These are phyloP conservation scores for Trichopria drosophilae DNA, from an alignment of 2,888 invertebrate genomes.

Conservation along the genomic window DNA sequence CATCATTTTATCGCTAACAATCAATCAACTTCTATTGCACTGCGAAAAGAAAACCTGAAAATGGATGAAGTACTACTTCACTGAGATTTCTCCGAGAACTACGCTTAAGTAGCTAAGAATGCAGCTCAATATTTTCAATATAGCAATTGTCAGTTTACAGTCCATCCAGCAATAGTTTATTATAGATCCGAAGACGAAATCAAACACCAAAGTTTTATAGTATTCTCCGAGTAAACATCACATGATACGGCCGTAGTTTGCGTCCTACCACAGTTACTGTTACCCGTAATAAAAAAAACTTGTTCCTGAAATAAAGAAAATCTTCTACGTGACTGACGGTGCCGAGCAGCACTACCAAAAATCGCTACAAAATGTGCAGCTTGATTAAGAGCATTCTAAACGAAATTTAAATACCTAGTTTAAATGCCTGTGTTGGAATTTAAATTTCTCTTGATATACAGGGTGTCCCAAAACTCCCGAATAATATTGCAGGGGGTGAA, in stretches of 20 bases:
- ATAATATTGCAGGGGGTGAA: too few species aligned
- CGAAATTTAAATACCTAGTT: too few species aligned
- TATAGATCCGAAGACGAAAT: constrained; percentile 20
- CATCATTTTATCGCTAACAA: constrained; percentile 17
- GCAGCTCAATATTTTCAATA: constrained; percentile 32
- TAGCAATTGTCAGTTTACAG: constrained; percentile 30
- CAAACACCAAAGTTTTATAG: constrained; percentile 23
- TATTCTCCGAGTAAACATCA: constrained; percentile 26
- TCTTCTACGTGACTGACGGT: too few species aligned
- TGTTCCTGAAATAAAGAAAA: too few species aligned
- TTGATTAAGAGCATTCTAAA: too few species aligned
- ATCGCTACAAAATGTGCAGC: too few species aligned
- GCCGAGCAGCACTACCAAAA: too few species aligned
- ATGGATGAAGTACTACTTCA: constrained; percentile 16
- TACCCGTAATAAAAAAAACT: too few species aligned
- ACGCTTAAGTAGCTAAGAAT: constrained; percentile 19
- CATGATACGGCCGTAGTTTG: constrained; percentile 30
- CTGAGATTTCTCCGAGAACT: constrained; percentile 16
- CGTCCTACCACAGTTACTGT: constrained; percentile 22
- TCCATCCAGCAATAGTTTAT: constrained; percentile 31
- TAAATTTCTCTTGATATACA: too few species aligned
- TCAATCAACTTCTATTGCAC: constrained; percentile 8
- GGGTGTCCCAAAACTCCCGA: too few species aligned
- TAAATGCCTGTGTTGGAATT: too few species aligned
- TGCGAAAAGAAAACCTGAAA: constrained; percentile 6